These are phyloP conservation scores for Rhabditophanes sp. DNA, from an alignment of 2,888 invertebrate genomes.

Conservation along the genomic window DNA sequence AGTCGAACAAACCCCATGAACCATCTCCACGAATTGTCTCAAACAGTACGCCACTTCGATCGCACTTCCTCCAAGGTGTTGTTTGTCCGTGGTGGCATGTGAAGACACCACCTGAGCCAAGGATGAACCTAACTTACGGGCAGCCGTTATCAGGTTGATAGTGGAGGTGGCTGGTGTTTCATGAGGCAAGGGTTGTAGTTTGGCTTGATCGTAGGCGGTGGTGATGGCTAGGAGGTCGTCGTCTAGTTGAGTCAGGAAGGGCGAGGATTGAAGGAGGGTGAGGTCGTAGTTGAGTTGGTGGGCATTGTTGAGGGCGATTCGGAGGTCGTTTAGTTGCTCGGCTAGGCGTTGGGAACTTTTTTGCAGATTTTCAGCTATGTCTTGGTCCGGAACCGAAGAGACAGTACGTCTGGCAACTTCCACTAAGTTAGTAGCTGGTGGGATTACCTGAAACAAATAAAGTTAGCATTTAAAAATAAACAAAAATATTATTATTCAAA, in stretches of 20 bases:
- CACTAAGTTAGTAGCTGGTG: constrained; percentile 54
- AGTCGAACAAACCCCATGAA: constrained; percentile 26
- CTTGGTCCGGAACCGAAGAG: constrained; percentile 64
- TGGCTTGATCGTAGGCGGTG: constrained; percentile 52
- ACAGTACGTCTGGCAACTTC: constrained; percentile 64
- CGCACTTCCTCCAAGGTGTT: constrained; percentile 49
- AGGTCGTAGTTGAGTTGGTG: constrained; percentile 51
- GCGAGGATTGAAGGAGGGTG: constrained; percentile 31
- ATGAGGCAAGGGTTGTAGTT: constrained; percentile 14
- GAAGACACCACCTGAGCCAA: constrained; percentile 72
- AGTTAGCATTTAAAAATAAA: no score
- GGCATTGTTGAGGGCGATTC: constrained; percentile 51
- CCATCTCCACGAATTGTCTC: constrained; percentile 23
- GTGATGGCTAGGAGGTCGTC: constrained; percentile 67
- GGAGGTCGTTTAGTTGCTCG: constrained; percentile 54
- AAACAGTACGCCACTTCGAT: constrained; percentile 30
- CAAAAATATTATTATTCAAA: no score
- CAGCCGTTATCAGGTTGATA: constrained; percentile 10
- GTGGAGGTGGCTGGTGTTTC: constrained; percentile 14
- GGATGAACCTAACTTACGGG: constrained; percentile 53
- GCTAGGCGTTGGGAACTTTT: constrained; percentile 52
- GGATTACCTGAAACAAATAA: constrained; percentile 18
- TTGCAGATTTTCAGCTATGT: constrained; percentile 27
- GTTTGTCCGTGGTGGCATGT: constrained; percentile 64
- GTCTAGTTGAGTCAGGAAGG: constrained; percentile 50